Evolutionary conservation across 1,140 invertebrate genomes (phyloP).

Genomic region (Cotesia vestalis): DNA sequence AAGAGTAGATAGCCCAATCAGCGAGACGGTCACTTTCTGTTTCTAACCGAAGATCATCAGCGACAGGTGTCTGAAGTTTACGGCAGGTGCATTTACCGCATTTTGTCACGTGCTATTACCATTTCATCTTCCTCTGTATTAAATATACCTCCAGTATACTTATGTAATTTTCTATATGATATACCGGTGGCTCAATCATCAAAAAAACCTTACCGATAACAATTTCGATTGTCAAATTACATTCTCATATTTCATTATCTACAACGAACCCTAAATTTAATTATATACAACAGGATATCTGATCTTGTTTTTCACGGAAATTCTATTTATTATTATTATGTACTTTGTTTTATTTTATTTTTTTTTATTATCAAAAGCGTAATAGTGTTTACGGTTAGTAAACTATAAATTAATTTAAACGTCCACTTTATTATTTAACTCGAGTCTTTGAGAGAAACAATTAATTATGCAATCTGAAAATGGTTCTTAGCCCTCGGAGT

Average conservation of each 20-base stretch:
- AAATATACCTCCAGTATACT: not conserved
- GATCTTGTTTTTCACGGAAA: too few relatives aligned
- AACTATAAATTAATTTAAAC: too few relatives aligned
- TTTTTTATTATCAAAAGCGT: too few relatives aligned
- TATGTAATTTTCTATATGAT: conserved; percentile 9
- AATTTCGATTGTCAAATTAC: conserved; percentile 1
- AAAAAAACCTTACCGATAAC: not conserved
- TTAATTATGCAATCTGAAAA: too few relatives aligned
- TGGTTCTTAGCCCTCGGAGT: too few relatives aligned
- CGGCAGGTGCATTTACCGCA: not conserved
- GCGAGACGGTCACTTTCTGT: conserved; percentile 1
- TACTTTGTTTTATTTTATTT: too few relatives aligned
- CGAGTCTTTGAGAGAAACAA: too few relatives aligned
- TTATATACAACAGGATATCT: too few relatives aligned
- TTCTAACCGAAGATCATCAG: not conserved
- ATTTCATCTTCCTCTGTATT: not conserved
- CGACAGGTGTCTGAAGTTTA: not conserved
- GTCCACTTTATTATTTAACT: too few relatives aligned
- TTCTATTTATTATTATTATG: too few relatives aligned
- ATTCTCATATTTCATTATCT: not conserved
- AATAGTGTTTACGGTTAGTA: too few relatives aligned
- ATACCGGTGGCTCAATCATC: not conserved
- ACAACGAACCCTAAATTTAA: too few relatives aligned
- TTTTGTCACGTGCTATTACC: not conserved
- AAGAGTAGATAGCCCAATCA: not conserved